Base-by-base conservation (phyloP, 1,140 invertebrate species). In the Drosophila insularis region DNA sequence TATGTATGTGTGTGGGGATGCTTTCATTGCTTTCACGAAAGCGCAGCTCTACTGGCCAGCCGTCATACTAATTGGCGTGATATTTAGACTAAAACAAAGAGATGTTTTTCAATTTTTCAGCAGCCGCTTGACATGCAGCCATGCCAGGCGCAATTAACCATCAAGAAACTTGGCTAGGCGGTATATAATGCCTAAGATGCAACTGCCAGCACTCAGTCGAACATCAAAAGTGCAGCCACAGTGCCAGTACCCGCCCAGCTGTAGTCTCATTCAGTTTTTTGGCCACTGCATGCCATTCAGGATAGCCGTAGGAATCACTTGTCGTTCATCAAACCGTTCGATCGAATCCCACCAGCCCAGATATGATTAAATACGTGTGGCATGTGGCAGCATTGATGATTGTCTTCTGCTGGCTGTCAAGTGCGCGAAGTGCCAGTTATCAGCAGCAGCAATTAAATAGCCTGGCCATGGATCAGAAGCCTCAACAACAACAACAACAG, bases 61-160 rank as follows among this genome's bases (percentile, higher is more conserved):
- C 67, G 80, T 71, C 84, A 64, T 64, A 70, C 84, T 89, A 89
- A 89, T 89, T 89, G 84, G 77, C 84, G 80, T 89, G 80, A 89
- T 89, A 89, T 89, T 84, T 81, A 89, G 84, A 89, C 80, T 89
- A 89, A 89, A 79, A 89, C 84, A 84, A 80, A 89, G 74, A 46
- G 61, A 62, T 72, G 69, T 74, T 77, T 82, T 79, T 75, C 68
- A 87, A 74, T 87, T 80, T 87, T 80, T 80, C 80, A 80, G 84
- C 80, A 59, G 66, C 55, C 74, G 58, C 61, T 69, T 87, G 84
- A 89, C 84, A 89, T 89, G 84, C 84, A 58, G 17, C 69, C 53
- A 19, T 14, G 40, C 59, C 62, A 70, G 56, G 67, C 63, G 67
- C 74, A 77, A 89, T 87, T 85, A 80, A 40, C 63, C 62, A 54